phyloP scores from a whole-genome alignment of 2,797 vertebrate species.

The Coregonus sp. region DNA sequence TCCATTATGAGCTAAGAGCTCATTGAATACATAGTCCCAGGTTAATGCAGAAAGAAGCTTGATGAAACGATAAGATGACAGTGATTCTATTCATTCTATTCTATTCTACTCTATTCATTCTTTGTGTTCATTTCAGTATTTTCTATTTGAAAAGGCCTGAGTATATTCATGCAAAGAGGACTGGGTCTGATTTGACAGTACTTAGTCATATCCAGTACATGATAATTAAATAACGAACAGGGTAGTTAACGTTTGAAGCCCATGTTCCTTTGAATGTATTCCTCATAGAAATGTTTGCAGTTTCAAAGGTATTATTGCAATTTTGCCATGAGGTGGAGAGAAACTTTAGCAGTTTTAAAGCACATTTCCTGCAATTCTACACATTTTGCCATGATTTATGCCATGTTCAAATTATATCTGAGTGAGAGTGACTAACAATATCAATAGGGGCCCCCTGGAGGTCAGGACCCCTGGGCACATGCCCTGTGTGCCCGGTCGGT shows the following conservation, averaged over 20 bases:
- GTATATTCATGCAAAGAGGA: neutral
- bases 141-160: neutral
- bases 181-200: neutral
- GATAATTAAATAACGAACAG: constrained; percentile 30
- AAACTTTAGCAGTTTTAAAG: no score
- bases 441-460: no score
- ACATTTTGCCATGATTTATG: no score
- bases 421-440: no score
- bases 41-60: no score
- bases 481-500: no score
- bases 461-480: no score
- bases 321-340: no score
- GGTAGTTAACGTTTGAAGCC: constrained; percentile 53
- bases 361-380: no score
- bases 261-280: constrained; percentile 46
- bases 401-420: no score
- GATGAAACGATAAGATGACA: neutral
- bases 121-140: neutral
- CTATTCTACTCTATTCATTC: no score
- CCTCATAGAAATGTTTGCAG: neutral
- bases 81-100: constrained; percentile 5
- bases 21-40: neutral
- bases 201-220: neutral
- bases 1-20: neutral
- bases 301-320: no score